phyloP scores from a whole-genome alignment of 1,140 invertebrate species.

The Oppia nitens region DNA sequence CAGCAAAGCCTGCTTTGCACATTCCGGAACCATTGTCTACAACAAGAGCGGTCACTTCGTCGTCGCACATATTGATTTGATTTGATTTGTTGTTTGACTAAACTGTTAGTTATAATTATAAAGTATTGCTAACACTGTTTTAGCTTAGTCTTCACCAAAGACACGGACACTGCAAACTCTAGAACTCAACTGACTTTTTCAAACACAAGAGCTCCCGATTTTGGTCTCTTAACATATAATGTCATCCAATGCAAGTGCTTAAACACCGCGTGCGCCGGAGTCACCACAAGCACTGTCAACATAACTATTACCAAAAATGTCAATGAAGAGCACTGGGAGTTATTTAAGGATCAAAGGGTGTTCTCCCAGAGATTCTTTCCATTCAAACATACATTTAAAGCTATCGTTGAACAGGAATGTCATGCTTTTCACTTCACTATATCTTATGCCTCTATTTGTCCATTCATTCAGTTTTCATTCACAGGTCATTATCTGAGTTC shows the following conservation, averaged over 20 bases:
- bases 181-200: background rate
- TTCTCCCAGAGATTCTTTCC: background rate
- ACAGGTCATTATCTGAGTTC: too few relatives aligned
- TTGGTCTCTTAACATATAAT: background rate
- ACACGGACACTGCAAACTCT: background rate
- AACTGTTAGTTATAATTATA: background rate
- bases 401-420: background rate
- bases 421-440: background rate
- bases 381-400: background rate
- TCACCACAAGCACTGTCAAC: background rate
- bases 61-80: constrained; percentile 38
- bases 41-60: constrained; percentile 43
- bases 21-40: constrained; percentile 47
- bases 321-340: background rate
- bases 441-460: background rate
- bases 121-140: background rate
- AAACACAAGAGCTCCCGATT: background rate
- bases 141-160: too few relatives aligned
- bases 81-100: too few relatives aligned
- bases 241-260: too few relatives aligned
- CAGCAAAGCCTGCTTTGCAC: constrained; percentile 46
- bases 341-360: background rate
- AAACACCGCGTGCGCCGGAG: background rate
- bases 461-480: too few relatives aligned
- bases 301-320: background rate